Evolutionary conservation across 1,140 invertebrate species (phyloP).

Genomic region (Varroa destructor): DNA sequence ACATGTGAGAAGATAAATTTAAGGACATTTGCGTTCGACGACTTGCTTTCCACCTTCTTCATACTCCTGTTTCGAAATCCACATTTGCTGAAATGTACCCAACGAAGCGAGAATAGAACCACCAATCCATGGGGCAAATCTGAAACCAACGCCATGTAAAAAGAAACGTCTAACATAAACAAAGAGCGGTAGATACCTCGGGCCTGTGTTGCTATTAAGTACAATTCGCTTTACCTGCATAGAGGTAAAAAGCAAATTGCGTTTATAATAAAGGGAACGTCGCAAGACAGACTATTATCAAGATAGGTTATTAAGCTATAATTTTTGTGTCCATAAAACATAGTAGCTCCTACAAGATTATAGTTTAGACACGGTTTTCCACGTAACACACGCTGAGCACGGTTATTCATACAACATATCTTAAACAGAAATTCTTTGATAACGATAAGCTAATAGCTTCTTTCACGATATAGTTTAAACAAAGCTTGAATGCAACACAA

Average conservation of each 20-base stretch:
- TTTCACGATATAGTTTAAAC: too few species aligned
- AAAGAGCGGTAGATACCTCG: slow-evolving; percentile 63
- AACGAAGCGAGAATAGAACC: slow-evolving; percentile 87
- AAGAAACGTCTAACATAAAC: too few species aligned
- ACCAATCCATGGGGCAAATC: slow-evolving; percentile 89
- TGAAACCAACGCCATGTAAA: slow-evolving; percentile 56
- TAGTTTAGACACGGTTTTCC: too few species aligned
- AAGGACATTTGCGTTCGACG: slow-evolving; percentile 82
- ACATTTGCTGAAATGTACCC: slow-evolving; percentile 94
- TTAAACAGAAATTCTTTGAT: too few species aligned
- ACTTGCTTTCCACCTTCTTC: slow-evolving; percentile 82
- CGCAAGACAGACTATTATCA: too few species aligned
- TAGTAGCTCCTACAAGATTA: too few species aligned
- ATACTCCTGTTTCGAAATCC: slow-evolving; percentile 92
- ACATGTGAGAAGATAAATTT: slow-evolving; percentile 33
- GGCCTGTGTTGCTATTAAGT: slow-evolving; percentile 56
- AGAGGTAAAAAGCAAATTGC: slow-evolving; percentile 22
- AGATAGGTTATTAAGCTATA: too few species aligned
- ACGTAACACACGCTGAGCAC: not conserved
- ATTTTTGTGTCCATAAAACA: too few species aligned
- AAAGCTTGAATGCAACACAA: too few species aligned
- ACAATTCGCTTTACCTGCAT: slow-evolving; percentile 27
- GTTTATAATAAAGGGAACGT: not conserved
- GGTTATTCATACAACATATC: not conserved
- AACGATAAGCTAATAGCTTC: too few species aligned